Conservation (phyloP, 2,113 vertebrate genomes). For the Prietella phreatophila region DNA sequence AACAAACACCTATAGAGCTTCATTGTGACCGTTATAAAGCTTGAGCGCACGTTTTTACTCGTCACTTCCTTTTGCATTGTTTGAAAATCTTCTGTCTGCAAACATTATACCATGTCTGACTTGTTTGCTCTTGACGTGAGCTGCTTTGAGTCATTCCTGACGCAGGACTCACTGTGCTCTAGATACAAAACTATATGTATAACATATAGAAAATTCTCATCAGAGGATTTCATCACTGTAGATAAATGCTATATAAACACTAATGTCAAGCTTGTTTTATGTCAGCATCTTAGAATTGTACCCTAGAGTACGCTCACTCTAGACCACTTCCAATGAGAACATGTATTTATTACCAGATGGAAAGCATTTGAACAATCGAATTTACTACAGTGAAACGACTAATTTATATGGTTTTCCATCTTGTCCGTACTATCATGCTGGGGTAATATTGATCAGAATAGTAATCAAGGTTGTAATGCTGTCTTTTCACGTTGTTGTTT, state of each 20-base stretch:
- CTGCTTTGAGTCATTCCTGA: not conserved
- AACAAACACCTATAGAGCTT: not conserved
- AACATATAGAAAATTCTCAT: not conserved
- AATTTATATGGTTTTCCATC: not conserved
- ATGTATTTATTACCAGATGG: slow-evolving; percentile 2
- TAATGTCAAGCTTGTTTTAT: not conserved
- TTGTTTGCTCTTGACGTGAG: slow-evolving; percentile 36
- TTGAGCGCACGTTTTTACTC: not conserved
- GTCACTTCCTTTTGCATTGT: slow-evolving; percentile 22
- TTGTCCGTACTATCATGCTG: not conserved
- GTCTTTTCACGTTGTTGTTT: not conserved
- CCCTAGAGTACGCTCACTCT: not conserved
- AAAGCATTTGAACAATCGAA: not conserved
- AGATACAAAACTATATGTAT: not conserved
- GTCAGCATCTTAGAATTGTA: not conserved
- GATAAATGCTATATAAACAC: not conserved
- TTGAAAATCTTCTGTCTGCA: slow-evolving; percentile 6
- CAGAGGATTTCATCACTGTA: not conserved
- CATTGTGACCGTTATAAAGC: not conserved
- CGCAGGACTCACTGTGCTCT: not conserved
- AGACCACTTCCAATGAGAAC: too few relatives aligned
- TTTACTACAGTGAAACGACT: not conserved
- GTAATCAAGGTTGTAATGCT: slow-evolving; percentile 16
- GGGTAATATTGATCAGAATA: slow-evolving; percentile 5
- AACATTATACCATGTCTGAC: not conserved